Evolutionary conservation across 2,888 invertebrate species (phyloP).

Genomic region (Dromius quadrimaculatus): DNA sequence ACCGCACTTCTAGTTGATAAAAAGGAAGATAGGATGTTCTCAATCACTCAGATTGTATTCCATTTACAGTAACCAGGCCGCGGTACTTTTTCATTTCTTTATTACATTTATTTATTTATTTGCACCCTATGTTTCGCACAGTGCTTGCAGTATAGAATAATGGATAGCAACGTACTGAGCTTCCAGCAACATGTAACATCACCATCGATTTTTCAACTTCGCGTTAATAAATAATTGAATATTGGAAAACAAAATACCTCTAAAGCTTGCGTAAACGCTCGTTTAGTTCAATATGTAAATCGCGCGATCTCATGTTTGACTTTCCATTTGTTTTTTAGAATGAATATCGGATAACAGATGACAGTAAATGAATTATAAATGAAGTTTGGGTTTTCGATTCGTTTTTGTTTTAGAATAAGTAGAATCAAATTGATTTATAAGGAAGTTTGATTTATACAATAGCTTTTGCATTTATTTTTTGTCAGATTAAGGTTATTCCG

Average conservation of each 20-base stretch:
- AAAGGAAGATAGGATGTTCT: no score
- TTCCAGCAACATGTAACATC: no score
- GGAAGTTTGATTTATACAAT: constrained; percentile 13
- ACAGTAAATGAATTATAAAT: constrained; percentile 33
- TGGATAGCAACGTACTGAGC: constrained; percentile 8
- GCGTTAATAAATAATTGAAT: constrained; percentile 28
- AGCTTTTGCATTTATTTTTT: constrained; percentile 17
- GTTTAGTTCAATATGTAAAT: constrained; percentile 11
- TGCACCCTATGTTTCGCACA: not conserved
- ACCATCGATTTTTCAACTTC: no score
- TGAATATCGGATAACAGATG: constrained; percentile 36
- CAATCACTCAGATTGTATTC: constrained; percentile 2
- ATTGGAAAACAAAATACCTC: not conserved
- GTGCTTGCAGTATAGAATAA: constrained; percentile 2
- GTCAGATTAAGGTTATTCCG: constrained; percentile 7
- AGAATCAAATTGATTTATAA: constrained; percentile 22
- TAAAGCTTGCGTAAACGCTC: not conserved
- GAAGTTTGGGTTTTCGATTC: constrained; percentile 13
- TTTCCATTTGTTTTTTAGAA: constrained; percentile 23
- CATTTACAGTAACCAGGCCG: not conserved
- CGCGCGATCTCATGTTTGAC: constrained; percentile 9
- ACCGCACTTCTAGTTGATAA: no score
- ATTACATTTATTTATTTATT: constrained; percentile 20
- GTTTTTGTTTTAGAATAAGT: constrained; percentile 24
- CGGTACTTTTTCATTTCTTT: constrained; percentile 25